These are phyloP conservation scores for Pollimyrus isidori DNA, from an alignment of 2,113 vertebrate genomes.

Conservation along the genomic window DNA sequence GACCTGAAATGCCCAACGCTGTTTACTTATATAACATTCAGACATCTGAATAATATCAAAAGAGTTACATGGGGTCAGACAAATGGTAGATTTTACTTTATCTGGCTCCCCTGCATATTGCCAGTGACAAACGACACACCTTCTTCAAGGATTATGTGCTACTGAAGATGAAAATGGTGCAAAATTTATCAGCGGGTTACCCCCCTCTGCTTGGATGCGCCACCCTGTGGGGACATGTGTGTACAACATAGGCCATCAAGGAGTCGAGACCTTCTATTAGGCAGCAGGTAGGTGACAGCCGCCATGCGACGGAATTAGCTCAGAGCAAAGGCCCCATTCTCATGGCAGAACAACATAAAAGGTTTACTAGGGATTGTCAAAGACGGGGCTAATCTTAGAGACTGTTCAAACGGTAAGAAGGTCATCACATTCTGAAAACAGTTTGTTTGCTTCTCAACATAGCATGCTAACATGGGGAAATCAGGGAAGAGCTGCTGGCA, in stretches of 20 bases:
- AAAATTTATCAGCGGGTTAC: background rate
- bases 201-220: background rate
- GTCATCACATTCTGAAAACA: background rate
- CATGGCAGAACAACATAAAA: background rate
- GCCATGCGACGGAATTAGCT: background rate
- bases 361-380: background rate
- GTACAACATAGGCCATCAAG: background rate
- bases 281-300: background rate
- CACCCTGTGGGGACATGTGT: background rate
- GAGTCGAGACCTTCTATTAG: background rate
- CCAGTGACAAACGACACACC: background rate
- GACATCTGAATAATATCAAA: background rate
- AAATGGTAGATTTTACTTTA: background rate
- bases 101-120: background rate
- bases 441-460: background rate
- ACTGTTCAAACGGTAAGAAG: background rate
- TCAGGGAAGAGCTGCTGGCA: background rate
- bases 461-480: background rate
- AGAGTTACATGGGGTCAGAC: background rate
- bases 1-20: too few relatives aligned
- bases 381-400: background rate
- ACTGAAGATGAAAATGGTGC: background rate
- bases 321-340: background rate
- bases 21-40: background rate
- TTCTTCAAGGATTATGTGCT: background rate